Conservation (phyloP, 2,888 invertebrate species). For the Onthophagus sagittarius region DNA sequence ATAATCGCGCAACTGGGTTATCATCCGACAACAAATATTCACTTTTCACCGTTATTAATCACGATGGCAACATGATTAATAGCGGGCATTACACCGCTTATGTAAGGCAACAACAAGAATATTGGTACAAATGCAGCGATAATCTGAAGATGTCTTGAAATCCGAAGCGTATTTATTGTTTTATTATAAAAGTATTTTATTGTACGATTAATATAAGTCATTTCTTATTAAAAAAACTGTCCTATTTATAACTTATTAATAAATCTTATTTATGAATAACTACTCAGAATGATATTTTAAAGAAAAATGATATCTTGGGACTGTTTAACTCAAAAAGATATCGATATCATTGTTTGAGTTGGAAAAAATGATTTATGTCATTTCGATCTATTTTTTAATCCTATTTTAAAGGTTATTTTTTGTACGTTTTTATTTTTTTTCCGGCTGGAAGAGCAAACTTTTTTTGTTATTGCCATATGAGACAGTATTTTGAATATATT, state of each 20-base stretch:
- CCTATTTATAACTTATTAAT: too few species aligned
- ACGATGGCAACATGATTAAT: constrained; percentile 81
- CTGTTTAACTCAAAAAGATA: too few species aligned
- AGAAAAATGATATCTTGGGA: too few species aligned
- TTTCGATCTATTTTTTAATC: too few species aligned
- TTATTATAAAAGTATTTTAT: constrained; percentile 93
- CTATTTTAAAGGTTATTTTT: not conserved
- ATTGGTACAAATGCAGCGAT: constrained; percentile 97
- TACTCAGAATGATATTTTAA: too few species aligned
- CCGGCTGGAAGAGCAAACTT: not conserved
- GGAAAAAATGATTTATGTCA: too few species aligned
- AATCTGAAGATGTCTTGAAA: constrained; percentile 89
- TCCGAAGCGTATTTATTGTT: constrained; percentile 97
- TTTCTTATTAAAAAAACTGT: not conserved
- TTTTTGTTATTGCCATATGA: not conserved
- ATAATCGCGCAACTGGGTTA: constrained; percentile 34
- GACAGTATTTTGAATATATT: not conserved
- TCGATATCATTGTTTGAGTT: too few species aligned
- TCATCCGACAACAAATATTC: constrained; percentile 78
- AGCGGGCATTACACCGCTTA: constrained; percentile 96
- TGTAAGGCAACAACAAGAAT: constrained; percentile 87
- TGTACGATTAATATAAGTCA: constrained; percentile 59
- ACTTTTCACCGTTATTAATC: constrained; percentile 95
- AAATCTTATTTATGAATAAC: too few species aligned
- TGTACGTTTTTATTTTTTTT: not conserved